Percentiles rank a stretch among this genome's conserved stretches.
Conservation (phyloP, 2,797 vertebrate genomes). For the Aeoliscus strigatus region DNA sequence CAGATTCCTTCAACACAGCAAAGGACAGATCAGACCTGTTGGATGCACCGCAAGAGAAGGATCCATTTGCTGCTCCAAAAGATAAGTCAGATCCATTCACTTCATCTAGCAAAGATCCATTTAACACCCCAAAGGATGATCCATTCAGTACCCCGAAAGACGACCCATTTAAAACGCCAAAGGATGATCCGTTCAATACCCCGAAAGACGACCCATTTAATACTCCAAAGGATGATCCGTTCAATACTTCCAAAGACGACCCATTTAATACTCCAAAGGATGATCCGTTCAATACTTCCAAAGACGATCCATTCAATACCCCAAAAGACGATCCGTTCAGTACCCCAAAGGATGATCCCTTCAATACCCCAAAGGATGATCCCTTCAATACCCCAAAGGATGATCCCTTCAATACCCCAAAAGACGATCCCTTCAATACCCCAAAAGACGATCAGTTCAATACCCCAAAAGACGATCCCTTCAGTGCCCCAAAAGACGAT, state of each 20-base stretch:
- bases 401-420: constrained; percentile 20
- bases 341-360: constrained; percentile 23
- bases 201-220: constrained; percentile 35
- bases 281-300: constrained; percentile 10
- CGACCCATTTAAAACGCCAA: constrained; percentile 42
- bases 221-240: constrained; percentile 25
- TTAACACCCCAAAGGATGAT: constrained; percentile 31
- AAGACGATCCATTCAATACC: constrained; percentile 21
- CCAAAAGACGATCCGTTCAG: constrained; percentile 35
- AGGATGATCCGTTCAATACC: constrained; percentile 33
- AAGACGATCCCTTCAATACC: constrained; percentile 16
- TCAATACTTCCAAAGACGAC: constrained; percentile 18
- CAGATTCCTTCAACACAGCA: constrained; percentile 26
- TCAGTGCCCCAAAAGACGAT: constrained; percentile 3
- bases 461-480: constrained; percentile 23
- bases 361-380: constrained; percentile 22
- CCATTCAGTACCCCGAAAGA: constrained; percentile 36
- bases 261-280: constrained; percentile 19
- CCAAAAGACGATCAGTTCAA: constrained; percentile 28
- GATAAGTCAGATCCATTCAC: constrained; percentile 49
- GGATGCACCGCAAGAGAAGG: constrained; percentile 3
- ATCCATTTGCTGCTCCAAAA: too few species aligned
- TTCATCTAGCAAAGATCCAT: too few species aligned
- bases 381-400: constrained; percentile 23
- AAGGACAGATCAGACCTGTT: constrained; percentile 14